These are phyloP conservation scores for Pseudomyrmex sp. DNA, from an alignment of 1,140 invertebrate genomes.

Conservation along the genomic window DNA sequence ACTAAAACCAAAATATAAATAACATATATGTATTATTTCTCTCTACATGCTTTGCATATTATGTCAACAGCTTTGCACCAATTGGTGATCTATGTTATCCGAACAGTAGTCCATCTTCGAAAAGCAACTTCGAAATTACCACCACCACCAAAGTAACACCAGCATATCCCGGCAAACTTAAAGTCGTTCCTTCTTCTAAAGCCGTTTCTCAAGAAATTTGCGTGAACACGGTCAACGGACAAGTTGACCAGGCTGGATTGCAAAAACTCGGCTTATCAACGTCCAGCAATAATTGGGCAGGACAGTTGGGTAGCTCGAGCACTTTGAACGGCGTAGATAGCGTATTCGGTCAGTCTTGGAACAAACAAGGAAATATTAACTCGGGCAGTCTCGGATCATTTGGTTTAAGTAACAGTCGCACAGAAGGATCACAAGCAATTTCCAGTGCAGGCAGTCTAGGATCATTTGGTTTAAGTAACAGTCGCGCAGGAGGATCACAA, in stretches of 20 bases:
- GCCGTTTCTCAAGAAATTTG: slow-evolving; percentile 50
- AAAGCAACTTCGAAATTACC: slow-evolving; percentile 36
- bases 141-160: slow-evolving; percentile 65
- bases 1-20: too few species aligned
- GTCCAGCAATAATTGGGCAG: not conserved
- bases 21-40: not conserved
- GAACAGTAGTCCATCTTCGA: not conserved
- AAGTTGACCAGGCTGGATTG: slow-evolving; percentile 30
- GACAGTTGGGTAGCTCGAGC: not conserved
- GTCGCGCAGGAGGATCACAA: not conserved
- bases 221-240: slow-evolving; percentile 46
- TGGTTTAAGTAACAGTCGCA: not conserved
- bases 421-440: not conserved
- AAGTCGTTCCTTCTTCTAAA: slow-evolving; percentile 14
- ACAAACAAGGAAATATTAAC: not conserved
- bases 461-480: not conserved
- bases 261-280: not conserved
- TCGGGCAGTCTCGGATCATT: not conserved
- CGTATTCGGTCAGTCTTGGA: not conserved
- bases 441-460: not conserved
- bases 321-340: not conserved
- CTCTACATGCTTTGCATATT: not conserved
- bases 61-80: slow-evolving; percentile 59
- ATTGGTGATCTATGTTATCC: slow-evolving; percentile 67
- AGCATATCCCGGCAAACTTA: slow-evolving; percentile 66